A percentile compares a stretch with the other conserved stretches of the same genome.
phyloP scores from a whole-genome alignment of 2,113 vertebrate species.

The Nothoprocta pentlandii region DNA sequence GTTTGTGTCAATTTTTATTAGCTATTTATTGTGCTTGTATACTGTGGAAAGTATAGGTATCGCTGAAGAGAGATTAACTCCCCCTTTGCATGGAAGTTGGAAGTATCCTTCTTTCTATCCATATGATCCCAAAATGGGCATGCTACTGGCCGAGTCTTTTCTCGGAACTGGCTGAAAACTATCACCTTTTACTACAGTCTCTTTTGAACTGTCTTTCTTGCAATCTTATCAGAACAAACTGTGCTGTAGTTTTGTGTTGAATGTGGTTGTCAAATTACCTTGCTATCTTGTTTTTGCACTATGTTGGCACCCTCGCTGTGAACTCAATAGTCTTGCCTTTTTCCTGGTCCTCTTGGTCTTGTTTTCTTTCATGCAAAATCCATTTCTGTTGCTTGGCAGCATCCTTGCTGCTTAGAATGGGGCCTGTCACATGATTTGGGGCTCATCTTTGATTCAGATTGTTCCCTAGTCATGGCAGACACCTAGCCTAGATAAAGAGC shows the following conservation, averaged over 20 bases:
- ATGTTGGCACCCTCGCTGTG: neutral
- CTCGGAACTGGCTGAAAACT: neutral
- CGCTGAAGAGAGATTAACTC: neutral
- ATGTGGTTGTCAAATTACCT: neutral
- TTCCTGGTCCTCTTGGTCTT: neutral
- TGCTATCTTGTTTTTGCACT: neutral
- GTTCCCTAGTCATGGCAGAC: neutral
- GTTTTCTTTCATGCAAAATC: neutral
- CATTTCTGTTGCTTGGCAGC: neutral
- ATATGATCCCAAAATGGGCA: neutral
- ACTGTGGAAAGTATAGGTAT: neutral
- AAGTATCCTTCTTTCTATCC: neutral
- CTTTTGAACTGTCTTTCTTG: neutral
- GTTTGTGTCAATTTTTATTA: neutral
- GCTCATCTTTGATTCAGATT: neutral
- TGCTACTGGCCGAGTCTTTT: neutral
- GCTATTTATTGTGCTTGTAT: neutral
- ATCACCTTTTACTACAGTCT: neutral
- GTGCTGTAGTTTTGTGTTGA: neutral
- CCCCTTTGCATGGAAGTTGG: neutral
- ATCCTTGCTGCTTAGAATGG: neutral
- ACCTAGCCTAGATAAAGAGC: neutral
- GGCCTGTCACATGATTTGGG: neutral
- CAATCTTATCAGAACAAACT: neutral
- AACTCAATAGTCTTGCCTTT: neutral